Base-by-base conservation (phyloP, 1,140 invertebrate species). In the Caenorhabditis inopinata region DNA sequence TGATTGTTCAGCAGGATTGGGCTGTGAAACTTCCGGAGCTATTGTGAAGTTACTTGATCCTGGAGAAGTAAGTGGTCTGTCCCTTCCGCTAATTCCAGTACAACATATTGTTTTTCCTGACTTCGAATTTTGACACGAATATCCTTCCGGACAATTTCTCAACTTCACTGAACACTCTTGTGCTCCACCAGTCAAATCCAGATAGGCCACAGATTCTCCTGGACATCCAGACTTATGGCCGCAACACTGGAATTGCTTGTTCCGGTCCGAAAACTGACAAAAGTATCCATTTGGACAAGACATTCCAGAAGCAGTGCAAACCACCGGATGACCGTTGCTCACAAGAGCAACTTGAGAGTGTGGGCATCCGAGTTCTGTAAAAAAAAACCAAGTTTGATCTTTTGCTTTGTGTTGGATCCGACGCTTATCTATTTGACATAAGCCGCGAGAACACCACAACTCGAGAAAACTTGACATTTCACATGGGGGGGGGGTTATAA, bases 241-340 rank as follows among this genome's bases (percentile, higher is more conserved):
- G 76, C 85, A 87, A 46, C 85, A 87, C 73, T 87, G 85, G 76
- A 87, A 87, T 58, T 87, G 86, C 47, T 74, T 84, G 45, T 87
- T 87, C 27, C 68, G 82, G 32, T 86, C 86, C n/a, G 86, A 87
- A 47, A 87, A 87, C 46, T 87, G 85, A 74, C 85, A 87, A 68
- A 87, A 87, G 49, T 86, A 87, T 12, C 85, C 85, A 21, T 42
- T 47, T n/a, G 85, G 85, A 38, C 85, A 87, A 7, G 76, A 78
- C 18, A 80, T 85, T 14, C 84, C 85, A 38, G 85, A 86, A 5
- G 83, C 74, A 6, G 85, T 87, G 76, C 85, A 87, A 4, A 85
- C 80, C 45, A 79, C 78, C 1, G 78, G 78, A 25, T 48, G 45
- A 32, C 74, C 62, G 14, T 79, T 53, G 27, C 78, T 79, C 12